A percentile compares a stretch with the other conserved stretches of the same genome.
Evolutionary conservation across 2,888 invertebrate genomes (phyloP).

Genomic region (Coelogynopora nodosa): DNA sequence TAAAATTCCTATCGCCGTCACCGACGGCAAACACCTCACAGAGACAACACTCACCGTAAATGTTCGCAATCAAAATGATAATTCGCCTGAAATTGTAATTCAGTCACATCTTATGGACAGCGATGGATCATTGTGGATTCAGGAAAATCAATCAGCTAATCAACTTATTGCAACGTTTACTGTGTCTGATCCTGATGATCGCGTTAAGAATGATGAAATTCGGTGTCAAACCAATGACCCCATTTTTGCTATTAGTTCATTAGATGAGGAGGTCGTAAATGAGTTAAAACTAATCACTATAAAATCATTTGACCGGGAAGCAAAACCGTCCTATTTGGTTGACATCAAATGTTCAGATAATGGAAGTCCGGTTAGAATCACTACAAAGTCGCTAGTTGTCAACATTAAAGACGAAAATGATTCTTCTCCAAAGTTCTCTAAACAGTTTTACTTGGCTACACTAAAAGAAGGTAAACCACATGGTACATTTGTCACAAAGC

Average conservation of each 20-base stretch:
- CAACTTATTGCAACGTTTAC: conserved; percentile 36
- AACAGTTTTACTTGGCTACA: neutral
- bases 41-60: conserved; percentile 41
- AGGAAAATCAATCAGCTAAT: conserved; percentile 36
- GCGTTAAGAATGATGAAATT: neutral
- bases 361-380: neutral
- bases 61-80: conserved; percentile 42
- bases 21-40: conserved; percentile 43
- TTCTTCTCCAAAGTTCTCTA: conserved; percentile 26
- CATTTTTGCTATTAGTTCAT: neutral
- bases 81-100: conserved; percentile 41
- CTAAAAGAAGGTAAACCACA: conserved; percentile 26
- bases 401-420: conserved; percentile 40
- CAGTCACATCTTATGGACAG: conserved; percentile 15
- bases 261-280: neutral
- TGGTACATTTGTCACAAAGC: neutral
- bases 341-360: conserved; percentile 39
- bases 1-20: conserved; percentile 41
- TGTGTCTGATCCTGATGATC: conserved; percentile 41
- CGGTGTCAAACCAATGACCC: neutral
- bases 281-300: neutral
- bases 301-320: conserved; percentile 38
- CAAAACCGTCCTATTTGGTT: neutral
- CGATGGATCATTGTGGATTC: conserved; percentile 33
- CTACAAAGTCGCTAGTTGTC: neutral